Evolutionary conservation across 2,888 invertebrate species (phyloP), one percentile per base, ranked within the genome.

Genomic region (Drosophila monieri): DNA sequence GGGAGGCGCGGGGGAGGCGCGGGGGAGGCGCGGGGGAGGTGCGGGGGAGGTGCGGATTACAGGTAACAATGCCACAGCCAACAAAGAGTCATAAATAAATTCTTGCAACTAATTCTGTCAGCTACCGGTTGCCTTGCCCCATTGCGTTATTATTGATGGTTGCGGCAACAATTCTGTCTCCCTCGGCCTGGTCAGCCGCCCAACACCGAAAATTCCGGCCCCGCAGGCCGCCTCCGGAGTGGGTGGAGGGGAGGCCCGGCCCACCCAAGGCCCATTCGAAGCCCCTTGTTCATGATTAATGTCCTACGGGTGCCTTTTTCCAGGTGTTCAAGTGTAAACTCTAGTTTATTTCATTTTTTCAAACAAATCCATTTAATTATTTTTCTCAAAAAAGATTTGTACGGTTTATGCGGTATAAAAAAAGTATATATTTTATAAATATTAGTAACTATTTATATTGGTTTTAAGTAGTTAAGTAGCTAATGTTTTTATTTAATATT

Each of bases 71-170:
- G 49, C 58, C 37, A 15, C 23, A 48, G 39, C 55, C 78, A 84
- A 80, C 78, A 84, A 80, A 78, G 80, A 86, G 87, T 81, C 88
- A 86, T 86, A 86, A 86, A 86, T 86, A 86, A 88, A 81, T 85
- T 67, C 77, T 77, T 79, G 80, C 74, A 78, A 88, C 86, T 78
- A 88, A 85, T 86, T 79, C 73, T 85, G 88, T 78, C 85, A 85
- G 87, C 74, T 81, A 39, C 68, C 46, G 69, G 54, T 76, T 39
- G 30, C 48, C n/a, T 30, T 83, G 80, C 80, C 78, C 84, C 80
- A 75, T 80, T 81, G 84, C 80, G 78, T 80, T 84, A 84, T 84
- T 81, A 81, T 81, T 81, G 81, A 81, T 81, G 84, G 77, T 74
- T 60, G 49, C 73, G 49, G 66, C 73, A 77, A 81, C 83, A 80